phyloP scores from a whole-genome alignment of 30 jellyfish, hydroid and myxozoan genomes.

The Chironex yamaguchii region DNA sequence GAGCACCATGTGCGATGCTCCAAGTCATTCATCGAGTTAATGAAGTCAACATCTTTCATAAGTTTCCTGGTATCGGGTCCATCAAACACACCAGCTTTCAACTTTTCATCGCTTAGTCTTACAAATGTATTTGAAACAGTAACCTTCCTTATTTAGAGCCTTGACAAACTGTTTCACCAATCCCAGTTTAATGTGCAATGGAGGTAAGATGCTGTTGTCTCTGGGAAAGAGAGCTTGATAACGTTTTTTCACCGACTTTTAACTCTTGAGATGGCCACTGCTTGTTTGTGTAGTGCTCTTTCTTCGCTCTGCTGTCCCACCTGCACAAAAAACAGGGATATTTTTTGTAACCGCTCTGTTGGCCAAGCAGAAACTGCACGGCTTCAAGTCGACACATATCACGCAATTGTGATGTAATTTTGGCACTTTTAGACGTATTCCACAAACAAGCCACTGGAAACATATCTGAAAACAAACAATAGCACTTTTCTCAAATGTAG shows the following conservation, averaged over 20 bases:
- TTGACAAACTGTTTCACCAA: constrained; percentile 22
- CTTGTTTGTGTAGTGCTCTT: constrained; percentile 14
- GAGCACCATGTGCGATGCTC: neutral
- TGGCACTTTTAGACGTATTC: no score
- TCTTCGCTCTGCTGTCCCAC: constrained; percentile 11
- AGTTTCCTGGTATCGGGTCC: neutral
- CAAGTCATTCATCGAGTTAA: neutral
- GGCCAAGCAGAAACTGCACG: constrained; percentile 16
- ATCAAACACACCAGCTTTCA: constrained; percentile 1
- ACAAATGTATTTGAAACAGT: neutral
- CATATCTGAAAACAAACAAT: no score
- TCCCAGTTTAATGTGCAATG: constrained; percentile 19
- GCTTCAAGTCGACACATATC: constrained; percentile 41
- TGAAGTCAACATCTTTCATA: neutral
- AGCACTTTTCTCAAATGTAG: no score
- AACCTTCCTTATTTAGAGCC: neutral
- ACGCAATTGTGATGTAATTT: no score
- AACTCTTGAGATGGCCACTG: constrained; percentile 3
- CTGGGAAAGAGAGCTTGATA: neutral
- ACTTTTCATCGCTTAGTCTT: neutral
- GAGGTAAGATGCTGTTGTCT: constrained; percentile 3
- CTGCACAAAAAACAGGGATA: no score
- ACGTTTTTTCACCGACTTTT: constrained; percentile 1
- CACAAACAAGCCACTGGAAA: no score
- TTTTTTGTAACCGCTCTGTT: constrained; percentile 8